phyloP scores from a whole-genome alignment of 2,113 vertebrate genomes.

The Ursus arctos region DNA sequence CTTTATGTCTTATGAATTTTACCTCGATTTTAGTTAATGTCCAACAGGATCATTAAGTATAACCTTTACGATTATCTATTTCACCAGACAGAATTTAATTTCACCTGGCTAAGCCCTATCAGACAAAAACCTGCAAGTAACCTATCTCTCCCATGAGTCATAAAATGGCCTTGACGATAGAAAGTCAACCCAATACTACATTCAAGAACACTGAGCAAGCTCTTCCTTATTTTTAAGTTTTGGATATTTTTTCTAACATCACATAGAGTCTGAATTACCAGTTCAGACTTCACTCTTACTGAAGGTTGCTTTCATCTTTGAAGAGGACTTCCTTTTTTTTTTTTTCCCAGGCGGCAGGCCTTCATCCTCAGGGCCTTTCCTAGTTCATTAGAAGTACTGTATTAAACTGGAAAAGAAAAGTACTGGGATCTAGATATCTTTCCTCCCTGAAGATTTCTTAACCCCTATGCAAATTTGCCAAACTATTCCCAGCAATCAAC shows the following conservation, averaged over 20 bases:
- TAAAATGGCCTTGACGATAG: background rate
- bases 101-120: background rate
- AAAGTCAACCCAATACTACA: background rate
- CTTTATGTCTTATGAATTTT: background rate
- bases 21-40: background rate
- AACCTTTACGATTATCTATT: background rate
- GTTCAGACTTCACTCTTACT: background rate
- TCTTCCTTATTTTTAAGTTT: background rate
- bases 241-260: background rate
- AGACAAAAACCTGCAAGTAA: background rate
- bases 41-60: background rate
- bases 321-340: background rate
- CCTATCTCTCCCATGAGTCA: background rate
- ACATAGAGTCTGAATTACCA: background rate
- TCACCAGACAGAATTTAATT: background rate
- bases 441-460: background rate
- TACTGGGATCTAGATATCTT: background rate
- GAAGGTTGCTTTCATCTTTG: background rate
- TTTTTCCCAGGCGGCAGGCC: background rate
- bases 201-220: background rate
- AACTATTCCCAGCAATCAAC: background rate
- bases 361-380: background rate
- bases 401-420: background rate
- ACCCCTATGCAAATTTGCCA: background rate
- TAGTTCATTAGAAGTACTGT: background rate